Percentiles rank a stretch among this genome's conserved stretches.
These are phyloP conservation scores for Campylorhamphus procurvoides DNA, from an alignment of 2,113 vertebrate species.

Conservation along the genomic window DNA sequence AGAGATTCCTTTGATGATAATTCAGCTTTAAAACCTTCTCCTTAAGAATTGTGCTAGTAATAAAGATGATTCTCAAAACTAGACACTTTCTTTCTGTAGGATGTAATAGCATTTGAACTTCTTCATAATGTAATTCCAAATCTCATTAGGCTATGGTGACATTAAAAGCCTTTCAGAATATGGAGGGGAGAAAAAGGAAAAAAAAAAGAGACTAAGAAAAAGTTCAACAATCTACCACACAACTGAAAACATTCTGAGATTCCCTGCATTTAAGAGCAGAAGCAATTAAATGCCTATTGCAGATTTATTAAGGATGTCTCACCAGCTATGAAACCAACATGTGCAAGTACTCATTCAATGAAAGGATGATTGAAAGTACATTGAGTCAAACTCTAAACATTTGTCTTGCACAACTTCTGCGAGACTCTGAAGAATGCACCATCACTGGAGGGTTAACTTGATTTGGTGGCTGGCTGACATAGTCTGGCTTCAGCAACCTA, in stretches of 20 bases:
- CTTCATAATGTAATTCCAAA: neutral
- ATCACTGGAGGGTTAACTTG: accelerated
- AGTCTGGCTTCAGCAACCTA: accelerated
- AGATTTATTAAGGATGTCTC: neutral
- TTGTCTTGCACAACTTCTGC: neutral
- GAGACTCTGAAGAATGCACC: neutral
- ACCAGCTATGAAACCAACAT: neutral
- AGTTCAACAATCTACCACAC: neutral
- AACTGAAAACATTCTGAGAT: neutral
- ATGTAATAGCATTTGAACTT: neutral
- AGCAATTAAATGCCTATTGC: neutral
- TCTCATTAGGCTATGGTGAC: neutral
- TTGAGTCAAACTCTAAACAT: neutral
- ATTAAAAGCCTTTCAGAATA: neutral
- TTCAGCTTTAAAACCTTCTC: neutral
- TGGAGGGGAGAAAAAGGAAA: too few relatives aligned
- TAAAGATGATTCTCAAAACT: neutral
- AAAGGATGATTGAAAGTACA: neutral
- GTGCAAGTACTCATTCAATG: too few relatives aligned
- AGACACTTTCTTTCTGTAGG: neutral
- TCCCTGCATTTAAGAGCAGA: neutral
- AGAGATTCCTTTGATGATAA: neutral
- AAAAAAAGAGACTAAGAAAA: neutral
- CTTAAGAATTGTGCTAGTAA: neutral
- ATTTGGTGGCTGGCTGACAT: neutral